Conservation (phyloP, 2,113 vertebrate species). For the Australoheros scitulus region DNA sequence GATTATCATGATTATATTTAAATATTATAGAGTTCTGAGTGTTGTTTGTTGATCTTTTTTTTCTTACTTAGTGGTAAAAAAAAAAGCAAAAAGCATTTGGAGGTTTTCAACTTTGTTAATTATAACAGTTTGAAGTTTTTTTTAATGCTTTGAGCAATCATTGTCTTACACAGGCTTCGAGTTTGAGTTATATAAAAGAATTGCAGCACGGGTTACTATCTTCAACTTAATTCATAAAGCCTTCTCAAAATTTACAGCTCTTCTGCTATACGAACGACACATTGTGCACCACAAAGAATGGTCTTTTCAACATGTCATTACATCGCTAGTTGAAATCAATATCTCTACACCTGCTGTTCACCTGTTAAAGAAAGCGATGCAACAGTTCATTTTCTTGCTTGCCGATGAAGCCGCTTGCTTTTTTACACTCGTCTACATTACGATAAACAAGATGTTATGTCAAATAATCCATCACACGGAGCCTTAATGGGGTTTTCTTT, state of each 20-base stretch:
- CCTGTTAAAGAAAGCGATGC: background rate
- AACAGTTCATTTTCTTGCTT: background rate
- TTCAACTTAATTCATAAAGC: background rate
- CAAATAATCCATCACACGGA: constrained; percentile 8
- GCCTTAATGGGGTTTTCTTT: constrained; percentile 38
- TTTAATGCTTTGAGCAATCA: too few relatives aligned
- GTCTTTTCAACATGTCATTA: background rate
- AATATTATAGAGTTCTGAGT: background rate
- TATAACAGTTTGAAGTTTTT: too few relatives aligned
- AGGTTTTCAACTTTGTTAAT: too few relatives aligned
- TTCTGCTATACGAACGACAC: background rate
- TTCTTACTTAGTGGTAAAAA: background rate
- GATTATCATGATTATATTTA: background rate
- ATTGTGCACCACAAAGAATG: background rate
- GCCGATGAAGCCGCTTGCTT: background rate
- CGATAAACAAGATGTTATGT: constrained; percentile 7
- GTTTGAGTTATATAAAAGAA: too few relatives aligned
- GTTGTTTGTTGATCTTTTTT: background rate
- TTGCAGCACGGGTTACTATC: background rate
- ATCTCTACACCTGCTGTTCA: background rate
- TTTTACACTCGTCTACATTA: background rate
- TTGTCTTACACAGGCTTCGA: too few relatives aligned
- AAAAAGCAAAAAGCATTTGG: too few relatives aligned
- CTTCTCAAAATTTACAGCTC: background rate
- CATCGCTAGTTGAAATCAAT: background rate